Base-by-base conservation (phyloP, 2,797 vertebrate genomes). In the Muscicapa comitata region DNA sequence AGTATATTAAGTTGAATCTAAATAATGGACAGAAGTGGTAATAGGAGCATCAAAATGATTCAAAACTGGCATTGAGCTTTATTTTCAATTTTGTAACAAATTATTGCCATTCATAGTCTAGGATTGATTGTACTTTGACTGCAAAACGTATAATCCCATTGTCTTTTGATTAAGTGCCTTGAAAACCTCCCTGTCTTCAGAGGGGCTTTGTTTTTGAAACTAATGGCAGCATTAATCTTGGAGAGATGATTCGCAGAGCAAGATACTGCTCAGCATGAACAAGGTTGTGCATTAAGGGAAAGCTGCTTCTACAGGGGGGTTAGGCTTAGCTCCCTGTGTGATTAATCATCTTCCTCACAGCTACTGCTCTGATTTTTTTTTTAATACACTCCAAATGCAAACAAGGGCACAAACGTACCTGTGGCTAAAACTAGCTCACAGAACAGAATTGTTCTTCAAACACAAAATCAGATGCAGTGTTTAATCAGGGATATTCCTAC, bases 321-420 rank as follows among this genome's bases (percentile, higher is more conserved):
- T 94, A 86, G 47, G 37, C 19, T 89, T 80, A 74, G 26, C 42
- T 94, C 85, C 85, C 71, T 89, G 81, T 92, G 91, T 94, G 93
- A 94, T 93, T 96, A 95, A 93, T 87, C 89, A 91, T 82, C 74
- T 89, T 65, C 59, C 37, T 94, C 48, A 33, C 67, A 85, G 91
- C 89, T 96, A 43, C 68, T 92, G 53, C 63, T 91, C 67, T 89
- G 28, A 48, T 80, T 80, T 81, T 78, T 85, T 79, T 79, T 51
- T 80, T 58, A 79, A 85, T 82, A 29, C 26, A 57, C 48, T 87
- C 71, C 75, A 92, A 79, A 96, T 91, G 81, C 89, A 95, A 93
- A 93, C 35, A 86, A 84, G 72, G 33, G 26, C 55, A 57, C 40
- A 76, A 91, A 91, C 13, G 3, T 85, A 94, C 80, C 80, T 92